These are phyloP conservation scores for Galaxea fascicularis DNA, from an alignment of 92 coral and sea anemone species.

Conservation along the genomic window DNA sequence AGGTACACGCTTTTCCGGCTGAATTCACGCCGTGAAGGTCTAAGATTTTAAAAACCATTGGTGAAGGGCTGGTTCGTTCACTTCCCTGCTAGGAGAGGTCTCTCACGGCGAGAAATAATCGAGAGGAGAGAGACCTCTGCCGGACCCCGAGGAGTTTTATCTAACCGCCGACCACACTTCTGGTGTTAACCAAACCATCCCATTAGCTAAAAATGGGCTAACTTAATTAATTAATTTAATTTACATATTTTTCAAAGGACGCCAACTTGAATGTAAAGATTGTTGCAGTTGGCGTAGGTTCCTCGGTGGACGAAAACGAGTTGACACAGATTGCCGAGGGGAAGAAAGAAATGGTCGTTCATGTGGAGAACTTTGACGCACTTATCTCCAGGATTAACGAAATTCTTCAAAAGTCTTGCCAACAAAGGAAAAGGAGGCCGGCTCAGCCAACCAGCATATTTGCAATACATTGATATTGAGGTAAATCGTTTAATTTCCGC, in stretches of 20 bases:
- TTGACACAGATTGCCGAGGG: slow-evolving; percentile 51
- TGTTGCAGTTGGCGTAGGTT: slow-evolving; percentile 66
- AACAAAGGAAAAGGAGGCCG: not conserved
- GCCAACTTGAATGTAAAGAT: slow-evolving; percentile 21
- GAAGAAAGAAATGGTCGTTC: slow-evolving; percentile 27
- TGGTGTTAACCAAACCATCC: no score
- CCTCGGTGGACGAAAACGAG: slow-evolving; percentile 36
- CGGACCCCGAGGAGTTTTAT: no score
- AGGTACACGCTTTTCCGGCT: no score
- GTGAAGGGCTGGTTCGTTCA: no score
- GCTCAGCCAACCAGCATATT: not conserved
- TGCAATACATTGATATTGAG: not conserved
- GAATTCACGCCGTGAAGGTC: no score
- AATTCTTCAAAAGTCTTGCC: slow-evolving; percentile 47
- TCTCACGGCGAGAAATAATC: no score
- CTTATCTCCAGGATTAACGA: slow-evolving; percentile 44
- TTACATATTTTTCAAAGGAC: not conserved
- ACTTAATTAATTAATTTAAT: no score
- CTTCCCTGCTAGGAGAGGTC: no score
- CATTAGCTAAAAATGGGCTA: no score
- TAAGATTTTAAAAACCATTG: no score
- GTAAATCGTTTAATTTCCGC: not conserved
- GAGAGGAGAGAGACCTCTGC: no score
- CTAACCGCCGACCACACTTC: no score
- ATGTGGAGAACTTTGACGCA: slow-evolving; percentile 35